Base-by-base conservation (phyloP, 2,113 vertebrate species). In the Glaucomys volans region DNA sequence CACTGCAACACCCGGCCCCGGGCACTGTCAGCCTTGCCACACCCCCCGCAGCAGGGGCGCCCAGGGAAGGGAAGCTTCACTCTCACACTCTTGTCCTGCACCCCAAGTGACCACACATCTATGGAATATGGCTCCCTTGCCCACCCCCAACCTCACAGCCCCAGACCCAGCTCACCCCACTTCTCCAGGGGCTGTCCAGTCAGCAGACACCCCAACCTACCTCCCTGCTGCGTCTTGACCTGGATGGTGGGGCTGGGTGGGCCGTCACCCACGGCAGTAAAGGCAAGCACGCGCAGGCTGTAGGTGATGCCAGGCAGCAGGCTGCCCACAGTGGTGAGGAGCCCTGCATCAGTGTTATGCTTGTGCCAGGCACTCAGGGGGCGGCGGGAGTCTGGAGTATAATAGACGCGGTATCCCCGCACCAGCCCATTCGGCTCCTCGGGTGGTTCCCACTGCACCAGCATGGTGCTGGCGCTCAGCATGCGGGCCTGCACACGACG, bases 401-500 rank as follows among this genome's bases (percentile, higher is more conserved):
- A 99, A 98, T 99, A 99, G 67, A 99, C 99, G 0, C 99, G 98
- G 97, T 99, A 99, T 8, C 99, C 99, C 5, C 98, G 98, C 86
- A 99, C 99, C 95, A 99, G 98, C 2, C 99, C 99, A 0, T 99
- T 99, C 93, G 99, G 99, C 93, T 99, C 99, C 97, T 99, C 99
- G 0, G 99, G 99, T 1, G 99, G 99, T 77, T 99, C 99, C 99
- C 99, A 99, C 95, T 99, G 99, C 4, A 99, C 99, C 95, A 99
- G 98, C 99, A 99, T 99, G 87, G 99, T 99, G 98, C 99, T 99
- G 97, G 99, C 98, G 0, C 99, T 99, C 91, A 99, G 98, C 99
- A 99, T 99, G 52, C 99, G 99, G 0, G 99, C 99, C 97, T 99
- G 99, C 11, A 99, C 99, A 1, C 99, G 99, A 79, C 99, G 99